Conservation (phyloP, 2,888 invertebrate species). For the Stenodema calcarata region DNA sequence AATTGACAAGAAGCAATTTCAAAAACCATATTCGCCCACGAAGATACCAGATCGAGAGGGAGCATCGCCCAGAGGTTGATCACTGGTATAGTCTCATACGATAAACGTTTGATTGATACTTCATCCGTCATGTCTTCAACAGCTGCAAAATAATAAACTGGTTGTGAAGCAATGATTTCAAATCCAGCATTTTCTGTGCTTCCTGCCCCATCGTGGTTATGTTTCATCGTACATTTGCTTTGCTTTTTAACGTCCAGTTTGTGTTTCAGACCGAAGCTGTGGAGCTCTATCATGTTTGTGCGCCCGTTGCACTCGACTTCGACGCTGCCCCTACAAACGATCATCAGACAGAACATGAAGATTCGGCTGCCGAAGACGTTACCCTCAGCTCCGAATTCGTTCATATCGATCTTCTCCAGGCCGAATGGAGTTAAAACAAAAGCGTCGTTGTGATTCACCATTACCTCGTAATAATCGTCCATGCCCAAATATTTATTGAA, state of each 20-base stretch:
- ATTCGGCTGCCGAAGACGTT: background rate
- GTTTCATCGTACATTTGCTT: background rate
- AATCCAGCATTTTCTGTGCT: background rate
- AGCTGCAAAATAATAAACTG: background rate
- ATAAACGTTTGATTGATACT: background rate
- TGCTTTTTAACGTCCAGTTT: background rate
- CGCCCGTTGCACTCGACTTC: background rate
- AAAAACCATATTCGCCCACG: background rate
- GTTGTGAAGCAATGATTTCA: background rate
- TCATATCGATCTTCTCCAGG: background rate
- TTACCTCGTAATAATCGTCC: background rate
- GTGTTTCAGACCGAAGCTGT: background rate
- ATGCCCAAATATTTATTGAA: background rate
- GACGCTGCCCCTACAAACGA: background rate
- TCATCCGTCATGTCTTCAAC: background rate
- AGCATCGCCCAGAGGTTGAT: background rate
- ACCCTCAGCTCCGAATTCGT: background rate
- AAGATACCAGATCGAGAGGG: background rate
- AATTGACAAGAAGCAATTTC: background rate
- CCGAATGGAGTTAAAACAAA: background rate
- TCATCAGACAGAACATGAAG: background rate
- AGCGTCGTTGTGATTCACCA: background rate
- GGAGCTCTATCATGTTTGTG: background rate
- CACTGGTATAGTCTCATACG: background rate
- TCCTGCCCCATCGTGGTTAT: background rate